Base-by-base conservation (phyloP, 2,113 vertebrate species). In the Amazona guildingii region DNA sequence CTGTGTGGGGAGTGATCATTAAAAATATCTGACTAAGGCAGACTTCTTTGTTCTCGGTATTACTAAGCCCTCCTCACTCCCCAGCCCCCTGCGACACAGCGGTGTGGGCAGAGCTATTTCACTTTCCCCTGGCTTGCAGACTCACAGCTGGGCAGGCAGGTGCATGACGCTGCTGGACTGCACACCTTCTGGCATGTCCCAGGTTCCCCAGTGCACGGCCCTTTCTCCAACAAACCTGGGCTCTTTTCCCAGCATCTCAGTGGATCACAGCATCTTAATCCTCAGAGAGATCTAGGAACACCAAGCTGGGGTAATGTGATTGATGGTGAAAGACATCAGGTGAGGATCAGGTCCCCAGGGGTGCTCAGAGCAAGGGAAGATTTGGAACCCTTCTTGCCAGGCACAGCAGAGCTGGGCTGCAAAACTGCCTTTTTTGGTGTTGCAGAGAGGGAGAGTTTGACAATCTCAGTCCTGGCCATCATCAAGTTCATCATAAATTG, bases 1-100 rank as follows among this genome's bases (percentile, higher is more conserved):
- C 89, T 88, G 64, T 96, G 96, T 85, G 90, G 97, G 95, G 97
- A 96, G 94, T 96, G 91, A 95, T 97, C 96, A 97, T 97, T 98
- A 98, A 98, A 98, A 98, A 97, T 98, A 98, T 98, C 98, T 97
- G 97, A 86, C 97, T 97, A 97, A 96, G 96, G 92, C 97, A 97
- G 97, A 97, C 97, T 97, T 93, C 96, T 96, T 68, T 96, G 97
- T 81, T 98, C 97, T 98, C 96, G 0, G 79, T 98, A 98, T 98
- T 97, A 98, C 96, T 98, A 97, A 96, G 35, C 43, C 25, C 76
- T 94, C 80, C 27, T 64, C 6, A 4, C 88, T 94, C 91, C 93
- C 55, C 86, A 72, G 86, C 93, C 92, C 95, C 74, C 76, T 28
- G 80, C 41, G 33, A 90, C 13, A 28, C 90, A 93, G 83, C 1